Evolutionary conservation across 2,797 vertebrate genomes (phyloP).

Genomic region (Euthynnus affinis): DNA sequence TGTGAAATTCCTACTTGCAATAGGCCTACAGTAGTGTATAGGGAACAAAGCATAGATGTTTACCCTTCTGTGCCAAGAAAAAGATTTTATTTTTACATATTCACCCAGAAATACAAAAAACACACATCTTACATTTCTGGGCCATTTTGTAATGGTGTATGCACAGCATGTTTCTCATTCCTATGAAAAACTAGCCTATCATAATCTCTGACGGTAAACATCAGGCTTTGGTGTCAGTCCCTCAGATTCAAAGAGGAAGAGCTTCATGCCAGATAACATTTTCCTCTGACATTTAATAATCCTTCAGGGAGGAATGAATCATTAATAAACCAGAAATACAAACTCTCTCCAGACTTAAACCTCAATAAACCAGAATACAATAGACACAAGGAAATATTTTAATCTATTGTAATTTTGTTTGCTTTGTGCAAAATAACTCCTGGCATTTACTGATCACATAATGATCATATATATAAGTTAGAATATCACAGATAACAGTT

Average conservation of each 20-base stretch:
- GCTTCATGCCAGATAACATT: slow-evolving; percentile 39
- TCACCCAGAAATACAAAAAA: slow-evolving; percentile 5
- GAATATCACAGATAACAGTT: neutral
- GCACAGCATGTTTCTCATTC: neutral
- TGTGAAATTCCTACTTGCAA: neutral
- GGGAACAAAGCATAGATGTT: neutral
- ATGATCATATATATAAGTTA: neutral
- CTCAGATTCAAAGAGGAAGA: slow-evolving; percentile 36
- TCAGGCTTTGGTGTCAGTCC: slow-evolving; percentile 35
- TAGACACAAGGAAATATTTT: slow-evolving; percentile 35
- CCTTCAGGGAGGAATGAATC: slow-evolving; percentile 47
- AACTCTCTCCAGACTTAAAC: slow-evolving; percentile 35
- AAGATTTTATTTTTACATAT: neutral
- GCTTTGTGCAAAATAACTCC: slow-evolving; percentile 17
- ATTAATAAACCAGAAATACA: slow-evolving; percentile 38
- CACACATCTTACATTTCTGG: neutral
- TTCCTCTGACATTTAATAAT: slow-evolving; percentile 66
- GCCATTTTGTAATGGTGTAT: neutral
- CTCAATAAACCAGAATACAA: slow-evolving; percentile 2
- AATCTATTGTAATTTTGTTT: slow-evolving; percentile 24
- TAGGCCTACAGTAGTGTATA: neutral
- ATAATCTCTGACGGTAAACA: slow-evolving; percentile 33
- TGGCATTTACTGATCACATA: slow-evolving; percentile 19
- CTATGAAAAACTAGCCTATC: neutral
- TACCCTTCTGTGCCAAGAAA: neutral